phyloP scores from a whole-genome alignment of 1,140 invertebrate genomes.

The Conus ventricosus region DNA sequence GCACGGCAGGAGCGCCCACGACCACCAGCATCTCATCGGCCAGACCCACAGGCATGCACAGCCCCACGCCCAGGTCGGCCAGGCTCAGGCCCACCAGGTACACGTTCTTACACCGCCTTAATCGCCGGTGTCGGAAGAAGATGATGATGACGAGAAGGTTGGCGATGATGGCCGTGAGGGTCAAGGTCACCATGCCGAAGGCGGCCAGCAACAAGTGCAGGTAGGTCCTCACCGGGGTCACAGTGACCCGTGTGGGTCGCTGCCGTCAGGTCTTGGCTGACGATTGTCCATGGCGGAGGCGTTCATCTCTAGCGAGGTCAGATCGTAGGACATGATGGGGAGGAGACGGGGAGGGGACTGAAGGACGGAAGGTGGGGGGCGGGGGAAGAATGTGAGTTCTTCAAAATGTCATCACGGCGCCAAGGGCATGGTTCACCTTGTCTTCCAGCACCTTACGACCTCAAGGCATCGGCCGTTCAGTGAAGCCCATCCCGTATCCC shows the following conservation, averaged over 20 bases:
- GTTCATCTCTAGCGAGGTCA: not conserved
- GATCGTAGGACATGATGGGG: not conserved
- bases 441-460: not conserved
- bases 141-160: constrained; percentile 59
- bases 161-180: constrained; percentile 52
- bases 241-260: not conserved
- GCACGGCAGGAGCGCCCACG: constrained; percentile 45
- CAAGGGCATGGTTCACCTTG: not conserved
- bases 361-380: not conserved
- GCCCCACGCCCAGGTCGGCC: constrained; percentile 58
- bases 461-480: too few species aligned
- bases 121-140: constrained; percentile 50
- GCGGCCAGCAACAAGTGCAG: constrained; percentile 36
- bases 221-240: not conserved
- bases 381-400: not conserved
- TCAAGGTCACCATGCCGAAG: constrained; percentile 52
- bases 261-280: not conserved
- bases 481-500: too few species aligned
- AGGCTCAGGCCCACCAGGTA: constrained; percentile 60
- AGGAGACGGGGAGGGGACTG: not conserved
- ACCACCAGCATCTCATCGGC: constrained; percentile 43
- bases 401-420: not conserved
- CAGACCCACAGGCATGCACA: constrained; percentile 57
- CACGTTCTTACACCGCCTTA: constrained; percentile 59
- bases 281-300: not conserved